phyloP scores from a whole-genome alignment of 2,797 vertebrate species.

The Limosa lapponica region DNA sequence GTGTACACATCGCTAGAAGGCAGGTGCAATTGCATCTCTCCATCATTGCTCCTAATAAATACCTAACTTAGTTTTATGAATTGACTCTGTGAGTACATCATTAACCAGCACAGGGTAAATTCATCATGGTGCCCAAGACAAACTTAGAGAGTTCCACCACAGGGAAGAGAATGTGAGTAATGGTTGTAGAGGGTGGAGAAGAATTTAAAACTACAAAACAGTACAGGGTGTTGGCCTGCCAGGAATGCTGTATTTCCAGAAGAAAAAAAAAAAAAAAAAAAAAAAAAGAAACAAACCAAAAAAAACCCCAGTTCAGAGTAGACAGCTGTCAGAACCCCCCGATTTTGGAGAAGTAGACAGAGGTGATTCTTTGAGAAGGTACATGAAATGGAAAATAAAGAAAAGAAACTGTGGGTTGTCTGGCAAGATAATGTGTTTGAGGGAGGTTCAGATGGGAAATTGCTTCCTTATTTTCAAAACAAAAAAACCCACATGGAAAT shows the following conservation, averaged over 20 bases:
- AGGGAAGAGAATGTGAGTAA: not conserved
- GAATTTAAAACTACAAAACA: not conserved
- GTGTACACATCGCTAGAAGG: not conserved
- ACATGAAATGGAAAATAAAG: not conserved
- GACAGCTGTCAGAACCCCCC: not conserved
- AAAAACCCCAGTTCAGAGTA: not conserved
- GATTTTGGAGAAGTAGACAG: not conserved
- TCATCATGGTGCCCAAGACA: not conserved
- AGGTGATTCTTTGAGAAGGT: not conserved
- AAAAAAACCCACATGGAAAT: not conserved
- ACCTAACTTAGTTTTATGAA: conserved; percentile 16
- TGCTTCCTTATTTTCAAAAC: not conserved
- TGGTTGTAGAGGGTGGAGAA: not conserved
- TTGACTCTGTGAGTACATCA: not conserved
- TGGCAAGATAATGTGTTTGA: not conserved
- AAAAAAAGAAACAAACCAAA: too few relatives aligned
- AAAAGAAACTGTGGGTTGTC: not conserved
- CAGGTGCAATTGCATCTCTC: not conserved
- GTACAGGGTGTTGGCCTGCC: not conserved
- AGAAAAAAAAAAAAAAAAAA: not conserved
- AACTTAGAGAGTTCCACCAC: not conserved
- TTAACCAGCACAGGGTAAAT: not conserved
- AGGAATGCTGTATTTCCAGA: not conserved
- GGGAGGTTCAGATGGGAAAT: not conserved
- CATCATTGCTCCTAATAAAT: conserved; percentile 2